Conservation (phyloP, 2,888 invertebrate species). For the Theretra japonica region DNA sequence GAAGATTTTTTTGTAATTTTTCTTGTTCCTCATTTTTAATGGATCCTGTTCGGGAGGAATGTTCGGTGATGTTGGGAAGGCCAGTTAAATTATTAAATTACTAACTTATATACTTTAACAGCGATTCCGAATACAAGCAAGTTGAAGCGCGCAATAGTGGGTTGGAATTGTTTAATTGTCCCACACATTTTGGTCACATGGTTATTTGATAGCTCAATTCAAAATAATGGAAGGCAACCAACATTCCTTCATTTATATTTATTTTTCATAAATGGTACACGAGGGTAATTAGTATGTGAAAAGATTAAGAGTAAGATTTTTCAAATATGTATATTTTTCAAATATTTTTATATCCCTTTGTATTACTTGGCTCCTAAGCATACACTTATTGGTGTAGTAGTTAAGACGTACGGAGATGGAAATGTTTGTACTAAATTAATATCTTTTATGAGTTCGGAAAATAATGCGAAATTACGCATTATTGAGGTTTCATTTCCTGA, state of each 20-base stretch:
- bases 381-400: constrained; percentile 11
- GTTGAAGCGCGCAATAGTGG: neutral
- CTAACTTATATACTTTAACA: no score
- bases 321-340: neutral
- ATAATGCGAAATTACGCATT: neutral
- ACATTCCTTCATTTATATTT: constrained; percentile 4
- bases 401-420: neutral
- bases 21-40: constrained; percentile 1
- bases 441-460: constrained; percentile 15
- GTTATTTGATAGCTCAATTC: neutral
- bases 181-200: neutral
- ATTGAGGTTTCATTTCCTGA: neutral
- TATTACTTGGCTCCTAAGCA: neutral
- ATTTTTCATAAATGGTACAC: neutral
- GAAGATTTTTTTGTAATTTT: neutral
- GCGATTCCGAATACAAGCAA: no score
- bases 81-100: no score
- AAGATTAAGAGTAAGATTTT: constrained; percentile 2
- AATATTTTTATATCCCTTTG: constrained; percentile 22
- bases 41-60: neutral
- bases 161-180: neutral
- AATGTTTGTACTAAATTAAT: neutral
- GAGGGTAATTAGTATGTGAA: neutral
- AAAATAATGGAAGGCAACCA: neutral
- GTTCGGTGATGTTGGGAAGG: neutral